Percentiles rank a stretch among this genome's conserved stretches.
Conservation (phyloP, 2,888 invertebrate species). For the Zaprionus lineosus region DNA sequence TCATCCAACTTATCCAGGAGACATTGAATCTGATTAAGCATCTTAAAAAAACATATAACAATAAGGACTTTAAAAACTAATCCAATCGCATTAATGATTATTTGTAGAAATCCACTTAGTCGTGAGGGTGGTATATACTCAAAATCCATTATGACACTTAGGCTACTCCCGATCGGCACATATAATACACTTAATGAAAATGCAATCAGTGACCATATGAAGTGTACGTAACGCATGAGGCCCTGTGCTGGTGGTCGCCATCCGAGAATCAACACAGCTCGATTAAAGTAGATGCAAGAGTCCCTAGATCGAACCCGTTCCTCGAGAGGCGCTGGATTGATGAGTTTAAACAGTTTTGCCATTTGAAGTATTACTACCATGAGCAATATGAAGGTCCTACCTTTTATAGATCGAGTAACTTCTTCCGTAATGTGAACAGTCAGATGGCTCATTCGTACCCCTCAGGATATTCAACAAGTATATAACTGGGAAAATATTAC, state of each 20-base stretch:
- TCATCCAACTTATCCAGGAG: slow-evolving; percentile 21
- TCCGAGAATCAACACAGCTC: slow-evolving; percentile 33
- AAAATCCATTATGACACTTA: too few species aligned
- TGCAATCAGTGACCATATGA: slow-evolving; percentile 25
- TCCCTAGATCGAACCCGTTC: slow-evolving; percentile 28
- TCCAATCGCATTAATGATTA: slow-evolving; percentile 26
- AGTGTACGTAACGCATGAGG: slow-evolving; percentile 28
- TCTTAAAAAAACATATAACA: slow-evolving; percentile 1
- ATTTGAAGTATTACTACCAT: slow-evolving; percentile 5
- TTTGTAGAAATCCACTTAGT: too few species aligned
- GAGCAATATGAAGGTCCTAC: too few species aligned
- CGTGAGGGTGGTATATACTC: too few species aligned
- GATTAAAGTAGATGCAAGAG: slow-evolving; percentile 25
- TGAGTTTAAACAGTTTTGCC: slow-evolving; percentile 24
- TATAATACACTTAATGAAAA: slow-evolving; percentile 21
- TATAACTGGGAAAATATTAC: too few species aligned
- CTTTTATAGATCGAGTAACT: too few species aligned
- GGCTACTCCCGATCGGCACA: too few species aligned
- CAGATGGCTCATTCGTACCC: too few species aligned
- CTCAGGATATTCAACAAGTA: too few species aligned
- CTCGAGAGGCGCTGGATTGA: slow-evolving; percentile 22
- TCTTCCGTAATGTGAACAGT: too few species aligned
- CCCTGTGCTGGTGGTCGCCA: slow-evolving; percentile 42
- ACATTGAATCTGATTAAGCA: slow-evolving; percentile 13
- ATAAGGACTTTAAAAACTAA: slow-evolving; percentile 25